Conservation (phyloP, 1,140 invertebrate species). For the Atopsyche davidsoni region DNA sequence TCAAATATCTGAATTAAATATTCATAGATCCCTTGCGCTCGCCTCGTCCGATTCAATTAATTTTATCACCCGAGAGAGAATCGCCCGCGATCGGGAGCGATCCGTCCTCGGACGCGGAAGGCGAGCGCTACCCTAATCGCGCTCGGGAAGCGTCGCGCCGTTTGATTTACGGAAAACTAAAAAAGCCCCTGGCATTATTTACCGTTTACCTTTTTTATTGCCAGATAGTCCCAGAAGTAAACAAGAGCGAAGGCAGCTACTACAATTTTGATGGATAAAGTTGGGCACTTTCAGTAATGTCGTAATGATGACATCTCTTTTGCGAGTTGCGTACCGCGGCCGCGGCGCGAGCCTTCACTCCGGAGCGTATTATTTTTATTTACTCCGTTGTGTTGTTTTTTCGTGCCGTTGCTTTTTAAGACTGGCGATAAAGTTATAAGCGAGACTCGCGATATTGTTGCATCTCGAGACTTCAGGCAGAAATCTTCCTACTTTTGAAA, state of each 20-base stretch:
- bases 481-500: too few relatives aligned
- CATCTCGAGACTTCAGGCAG: too few relatives aligned
- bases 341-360: too few relatives aligned
- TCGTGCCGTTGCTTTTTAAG: too few relatives aligned
- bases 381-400: too few relatives aligned
- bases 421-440: too few relatives aligned
- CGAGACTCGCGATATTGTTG: too few relatives aligned
- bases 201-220: constrained; percentile 11
- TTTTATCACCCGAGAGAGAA: constrained; percentile 19
- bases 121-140: constrained; percentile 12
- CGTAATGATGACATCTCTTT: constrained; percentile 20
- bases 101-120: constrained; percentile 7
- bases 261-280: constrained; percentile 22
- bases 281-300: constrained; percentile 19
- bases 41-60: constrained; percentile 19
- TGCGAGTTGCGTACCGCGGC: constrained; percentile 13
- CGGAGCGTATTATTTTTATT: too few relatives aligned
- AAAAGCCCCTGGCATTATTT: constrained; percentile 6
- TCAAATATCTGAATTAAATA: constrained; percentile 25
- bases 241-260: constrained; percentile 9
- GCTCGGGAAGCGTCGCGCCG: constrained; percentile 4
- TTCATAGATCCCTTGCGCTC: constrained; percentile 22
- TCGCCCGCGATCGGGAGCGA: neutral
- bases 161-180: constrained; percentile 11
- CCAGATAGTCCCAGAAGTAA: neutral